Conservation (phyloP, 2,888 invertebrate species). For the Diploptera punctata region DNA sequence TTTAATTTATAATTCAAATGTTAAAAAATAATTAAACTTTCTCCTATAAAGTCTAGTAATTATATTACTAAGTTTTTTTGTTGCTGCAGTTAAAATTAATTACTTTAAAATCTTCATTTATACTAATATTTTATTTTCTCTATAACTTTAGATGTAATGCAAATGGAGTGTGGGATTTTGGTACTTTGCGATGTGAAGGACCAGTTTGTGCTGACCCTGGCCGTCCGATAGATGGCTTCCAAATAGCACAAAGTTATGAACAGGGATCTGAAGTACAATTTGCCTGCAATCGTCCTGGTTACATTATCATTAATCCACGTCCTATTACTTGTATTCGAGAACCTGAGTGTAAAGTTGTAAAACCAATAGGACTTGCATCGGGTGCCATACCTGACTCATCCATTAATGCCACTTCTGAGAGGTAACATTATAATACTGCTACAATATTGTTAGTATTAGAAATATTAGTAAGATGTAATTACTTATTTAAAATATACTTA, state of each 20-base stretch:
- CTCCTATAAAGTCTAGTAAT: too few species aligned
- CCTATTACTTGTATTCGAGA: constrained; percentile 91
- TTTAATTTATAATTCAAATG: too few species aligned
- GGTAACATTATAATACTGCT: too few species aligned
- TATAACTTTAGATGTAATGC: constrained; percentile 89
- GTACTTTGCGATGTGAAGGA: constrained; percentile 93
- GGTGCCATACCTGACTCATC: constrained; percentile 94
- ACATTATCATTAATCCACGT: constrained; percentile 88
- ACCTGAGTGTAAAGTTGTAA: constrained; percentile 93
- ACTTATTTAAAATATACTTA: too few species aligned
- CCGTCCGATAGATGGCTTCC: constrained; percentile 89
- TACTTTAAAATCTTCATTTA: too few species aligned
- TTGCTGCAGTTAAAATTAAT: too few species aligned
- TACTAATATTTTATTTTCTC: too few species aligned
- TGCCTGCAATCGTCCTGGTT: constrained; percentile 89
- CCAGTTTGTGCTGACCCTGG: constrained; percentile 97
- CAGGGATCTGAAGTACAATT: constrained; percentile 92
- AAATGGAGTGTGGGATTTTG: constrained; percentile 97
- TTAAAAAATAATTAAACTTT: too few species aligned
- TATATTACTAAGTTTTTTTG: too few species aligned
- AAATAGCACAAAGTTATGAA: constrained; percentile 83
- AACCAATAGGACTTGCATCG: constrained; percentile 88
- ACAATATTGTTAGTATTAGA: too few species aligned
- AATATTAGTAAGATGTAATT: too few species aligned
- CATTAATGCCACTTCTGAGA: constrained; percentile 93